Conservation (phyloP, 2,888 invertebrate genomes). For the Auanema sp. region DNA sequence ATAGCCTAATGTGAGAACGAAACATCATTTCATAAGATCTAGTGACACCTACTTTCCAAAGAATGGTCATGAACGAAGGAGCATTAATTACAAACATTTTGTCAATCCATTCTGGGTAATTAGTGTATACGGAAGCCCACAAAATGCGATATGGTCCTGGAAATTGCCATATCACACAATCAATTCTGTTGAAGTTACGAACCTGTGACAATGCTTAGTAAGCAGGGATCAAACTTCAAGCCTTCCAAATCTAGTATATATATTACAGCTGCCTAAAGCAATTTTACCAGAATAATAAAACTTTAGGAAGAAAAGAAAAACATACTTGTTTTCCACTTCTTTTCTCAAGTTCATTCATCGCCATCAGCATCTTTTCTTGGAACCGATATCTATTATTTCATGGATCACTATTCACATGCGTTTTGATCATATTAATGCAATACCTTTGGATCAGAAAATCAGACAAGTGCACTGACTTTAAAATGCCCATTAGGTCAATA, state of each 20-base stretch:
- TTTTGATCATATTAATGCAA: too few species aligned
- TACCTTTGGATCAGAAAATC: slow-evolving; percentile 49
- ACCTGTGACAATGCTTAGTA: slow-evolving; percentile 50
- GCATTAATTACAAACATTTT: slow-evolving; percentile 50
- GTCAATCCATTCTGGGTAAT: slow-evolving; percentile 55
- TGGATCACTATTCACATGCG: too few species aligned
- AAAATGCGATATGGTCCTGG: slow-evolving; percentile 52
- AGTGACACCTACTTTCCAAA: slow-evolving; percentile 44
- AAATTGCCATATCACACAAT: neutral
- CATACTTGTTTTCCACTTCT: slow-evolving; percentile 35
- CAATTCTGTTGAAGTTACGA: neutral
- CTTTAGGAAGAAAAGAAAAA: neutral
- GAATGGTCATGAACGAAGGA: slow-evolving; percentile 47
- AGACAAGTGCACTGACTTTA: slow-evolving; percentile 46
- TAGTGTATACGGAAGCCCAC: slow-evolving; percentile 53
- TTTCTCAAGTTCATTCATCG: slow-evolving; percentile 50
- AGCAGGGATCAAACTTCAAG: slow-evolving; percentile 47
- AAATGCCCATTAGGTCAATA: slow-evolving; percentile 52
- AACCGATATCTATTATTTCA: slow-evolving; percentile 35
- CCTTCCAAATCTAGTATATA: slow-evolving; percentile 56
- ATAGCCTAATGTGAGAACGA: slow-evolving; percentile 27
- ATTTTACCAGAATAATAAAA: neutral
- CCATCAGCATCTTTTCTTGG: slow-evolving; percentile 46
- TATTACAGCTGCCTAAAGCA: slow-evolving; percentile 28
- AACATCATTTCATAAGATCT: neutral